Base-by-base conservation (phyloP, 2,888 invertebrate genomes). In the Chirona hameri region DNA sequence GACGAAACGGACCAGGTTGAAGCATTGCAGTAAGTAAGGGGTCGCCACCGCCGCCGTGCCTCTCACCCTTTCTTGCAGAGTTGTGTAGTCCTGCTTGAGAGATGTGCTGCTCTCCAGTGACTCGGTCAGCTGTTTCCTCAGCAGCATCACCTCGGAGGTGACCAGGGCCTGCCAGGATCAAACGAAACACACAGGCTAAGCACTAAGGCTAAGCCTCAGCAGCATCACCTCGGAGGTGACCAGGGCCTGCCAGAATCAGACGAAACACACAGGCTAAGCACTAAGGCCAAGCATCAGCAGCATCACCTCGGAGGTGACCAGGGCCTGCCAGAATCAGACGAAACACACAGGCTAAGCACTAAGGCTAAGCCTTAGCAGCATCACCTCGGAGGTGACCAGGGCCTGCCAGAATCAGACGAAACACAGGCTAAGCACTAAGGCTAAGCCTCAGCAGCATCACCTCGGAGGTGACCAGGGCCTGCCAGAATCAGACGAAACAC, bases 191-290 rank as follows among this genome's bases (percentile, higher is more conserved):
- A 39, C 39, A 39, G 39, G 39, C 39, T 39, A 39, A 39, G 39
- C 2, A 7, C 39, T n/a, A n/a, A n/a, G n/a, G n/a, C n/a, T n/a
- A n/a, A n/a, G n/a, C 76, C 88, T 86, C 57, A 89, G 85, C 69
- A 88, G 86, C 27, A 88, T 86, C 12, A 89, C 87, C 84, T 89
- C 89, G 21, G 88, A 87, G 18, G 87, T 86, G 84, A 88, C 86
- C 84, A 87, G 85, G 12, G 87, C 87, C 87, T 88, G 83, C 72
- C 29, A 2, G 27, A 4, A 27, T 29, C 9, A 69, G 12, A 7
- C 52, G 39, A 39, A 39, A 39, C 39, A 39, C 39, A 39, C 39
- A 39, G 39, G 39, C 39, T 39, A 39, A 39, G 39, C 2, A 7
- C 39, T n/a, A n/a, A n/a, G n/a, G n/a, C n/a, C n/a, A n/a, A n/a